Evolutionary conservation across 1,140 invertebrate species (phyloP).

Genomic region (Temnothorax curvispinosus): DNA sequence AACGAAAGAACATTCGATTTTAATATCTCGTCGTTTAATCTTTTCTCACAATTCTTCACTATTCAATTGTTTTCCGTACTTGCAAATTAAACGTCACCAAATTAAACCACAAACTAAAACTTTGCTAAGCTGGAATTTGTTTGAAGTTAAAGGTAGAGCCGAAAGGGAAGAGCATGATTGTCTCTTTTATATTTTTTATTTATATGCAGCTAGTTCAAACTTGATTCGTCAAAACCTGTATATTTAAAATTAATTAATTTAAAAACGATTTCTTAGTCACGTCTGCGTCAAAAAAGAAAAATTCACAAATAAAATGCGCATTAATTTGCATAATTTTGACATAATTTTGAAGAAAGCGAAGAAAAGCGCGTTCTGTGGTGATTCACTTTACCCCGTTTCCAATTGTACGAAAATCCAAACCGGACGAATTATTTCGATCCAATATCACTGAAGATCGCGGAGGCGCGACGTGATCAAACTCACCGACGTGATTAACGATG

Average conservation of each 20-base stretch:
- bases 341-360: background rate
- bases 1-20: background rate
- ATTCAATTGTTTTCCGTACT: background rate
- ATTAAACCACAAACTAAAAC: background rate
- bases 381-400: background rate
- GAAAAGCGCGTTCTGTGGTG: background rate
- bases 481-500: background rate
- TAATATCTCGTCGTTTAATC: background rate
- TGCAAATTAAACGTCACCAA: background rate
- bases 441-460: slow-evolving; percentile 13
- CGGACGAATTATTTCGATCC: background rate
- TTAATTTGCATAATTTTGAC: background rate
- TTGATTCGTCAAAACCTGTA: background rate
- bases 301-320: background rate
- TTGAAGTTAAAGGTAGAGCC: background rate
- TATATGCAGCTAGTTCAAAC: background rate
- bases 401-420: background rate
- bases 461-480: background rate
- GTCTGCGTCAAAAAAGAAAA: background rate
- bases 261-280: background rate
- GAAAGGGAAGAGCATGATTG: background rate
- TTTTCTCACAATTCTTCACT: background rate
- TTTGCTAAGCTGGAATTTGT: background rate
- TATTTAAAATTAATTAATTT: background rate
- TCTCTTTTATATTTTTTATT: background rate